Evolutionary conservation across 2,888 invertebrate species (phyloP).

Genomic region (Kryphioiulus occultus): DNA sequence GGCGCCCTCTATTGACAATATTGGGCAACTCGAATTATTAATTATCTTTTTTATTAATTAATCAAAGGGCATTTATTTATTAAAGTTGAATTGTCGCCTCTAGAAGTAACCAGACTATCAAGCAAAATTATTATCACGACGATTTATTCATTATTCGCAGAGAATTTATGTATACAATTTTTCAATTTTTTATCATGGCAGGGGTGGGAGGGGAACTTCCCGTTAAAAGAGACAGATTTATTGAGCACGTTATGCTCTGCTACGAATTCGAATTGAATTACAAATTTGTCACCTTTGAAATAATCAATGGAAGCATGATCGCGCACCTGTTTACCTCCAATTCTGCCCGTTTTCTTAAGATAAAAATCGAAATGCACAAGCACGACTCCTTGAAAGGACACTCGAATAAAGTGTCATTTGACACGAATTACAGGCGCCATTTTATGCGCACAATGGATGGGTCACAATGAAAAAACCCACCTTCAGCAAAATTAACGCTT

Average conservation of each 20-base stretch:
- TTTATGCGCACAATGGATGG: neutral
- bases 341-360: neutral
- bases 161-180: too few species aligned
- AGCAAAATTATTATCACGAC: too few species aligned
- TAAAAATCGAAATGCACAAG: neutral
- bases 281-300: conserved; percentile 20
- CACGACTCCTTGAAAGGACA: neutral
- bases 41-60: too few species aligned
- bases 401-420: neutral
- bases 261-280: neutral
- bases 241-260: neutral
- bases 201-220: too few species aligned
- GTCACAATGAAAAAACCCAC: neutral
- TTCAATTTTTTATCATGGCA: too few species aligned
- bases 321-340: neutral
- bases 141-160: too few species aligned
- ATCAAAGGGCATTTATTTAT: too few species aligned
- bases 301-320: conserved; percentile 7
- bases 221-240: neutral
- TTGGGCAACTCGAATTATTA: too few species aligned
- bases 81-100: too few species aligned
- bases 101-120: too few species aligned
- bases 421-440: neutral
- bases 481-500: neutral
- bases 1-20: too few species aligned